phyloP scores from a whole-genome alignment of 2,888 invertebrate genomes.

The Leptopilina syphax region DNA sequence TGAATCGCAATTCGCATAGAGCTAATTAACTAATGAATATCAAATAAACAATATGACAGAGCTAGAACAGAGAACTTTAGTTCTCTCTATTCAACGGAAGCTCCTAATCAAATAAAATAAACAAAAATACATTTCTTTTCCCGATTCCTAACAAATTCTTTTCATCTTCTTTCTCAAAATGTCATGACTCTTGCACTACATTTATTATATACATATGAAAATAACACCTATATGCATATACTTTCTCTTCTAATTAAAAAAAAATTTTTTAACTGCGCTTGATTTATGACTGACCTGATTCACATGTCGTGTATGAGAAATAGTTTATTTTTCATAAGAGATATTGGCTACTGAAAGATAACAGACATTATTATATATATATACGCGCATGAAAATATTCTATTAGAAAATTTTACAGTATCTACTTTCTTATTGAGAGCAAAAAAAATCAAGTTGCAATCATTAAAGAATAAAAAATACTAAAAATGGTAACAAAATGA shows the following conservation, averaged over 20 bases:
- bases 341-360: conserved; percentile 8
- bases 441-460: neutral
- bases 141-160: too few species aligned
- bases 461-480: neutral
- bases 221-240: neutral
- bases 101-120: too few species aligned
- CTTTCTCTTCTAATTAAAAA: conserved; percentile 14
- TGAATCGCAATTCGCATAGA: neutral
- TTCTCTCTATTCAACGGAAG: too few species aligned
- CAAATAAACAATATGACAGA: neutral
- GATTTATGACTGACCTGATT: conserved; percentile 15
- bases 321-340: conserved; percentile 10
- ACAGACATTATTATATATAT: neutral
- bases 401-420: neutral
- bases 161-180: too few species aligned
- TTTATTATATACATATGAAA: too few species aligned
- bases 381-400: neutral
- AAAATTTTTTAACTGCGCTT: neutral
- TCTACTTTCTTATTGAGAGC: neutral
- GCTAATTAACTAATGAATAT: conserved; percentile 17
- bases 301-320: conserved; percentile 3
- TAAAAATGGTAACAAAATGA: neutral
- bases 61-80: too few species aligned
- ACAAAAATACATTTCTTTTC: too few species aligned
- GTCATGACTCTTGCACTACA: too few species aligned